phyloP scores from a whole-genome alignment of 2,888 invertebrate species.

The Dasypolia templi region DNA sequence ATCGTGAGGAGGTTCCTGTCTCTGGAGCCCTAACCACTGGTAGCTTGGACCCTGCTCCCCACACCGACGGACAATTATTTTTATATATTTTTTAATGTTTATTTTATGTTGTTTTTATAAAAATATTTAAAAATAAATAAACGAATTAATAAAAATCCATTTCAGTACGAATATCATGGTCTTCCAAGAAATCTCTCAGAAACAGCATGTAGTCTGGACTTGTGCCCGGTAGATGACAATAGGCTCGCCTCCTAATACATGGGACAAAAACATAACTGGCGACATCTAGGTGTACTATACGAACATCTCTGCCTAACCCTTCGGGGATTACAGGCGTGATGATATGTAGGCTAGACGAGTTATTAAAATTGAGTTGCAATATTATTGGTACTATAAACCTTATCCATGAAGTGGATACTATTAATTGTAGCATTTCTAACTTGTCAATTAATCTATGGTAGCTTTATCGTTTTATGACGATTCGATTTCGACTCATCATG shows the following conservation, averaged over 20 bases:
- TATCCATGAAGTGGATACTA: not conserved
- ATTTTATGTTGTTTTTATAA: too few relatives aligned
- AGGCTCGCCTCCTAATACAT: not conserved
- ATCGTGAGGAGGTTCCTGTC: too few relatives aligned
- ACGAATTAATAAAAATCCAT: not conserved
- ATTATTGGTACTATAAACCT: slow-evolving; percentile 2
- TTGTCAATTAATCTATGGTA: slow-evolving; percentile 7
- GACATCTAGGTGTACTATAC: not conserved
- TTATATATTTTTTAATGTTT: too few relatives aligned
- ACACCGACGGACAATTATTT: too few relatives aligned
- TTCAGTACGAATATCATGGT: not conserved
- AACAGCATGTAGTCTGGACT: not conserved
- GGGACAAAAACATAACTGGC: not conserved
- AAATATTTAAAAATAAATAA: too few relatives aligned
- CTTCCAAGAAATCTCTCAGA: not conserved
- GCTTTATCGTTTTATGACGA: slow-evolving; percentile 23
- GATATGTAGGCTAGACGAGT: not conserved
- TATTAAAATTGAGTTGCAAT: not conserved
- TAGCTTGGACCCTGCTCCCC: too few relatives aligned
- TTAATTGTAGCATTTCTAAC: not conserved
- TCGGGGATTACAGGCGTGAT: too few relatives aligned
- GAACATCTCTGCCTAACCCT: not conserved
- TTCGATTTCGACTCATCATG: not conserved
- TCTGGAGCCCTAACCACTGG: too few relatives aligned
- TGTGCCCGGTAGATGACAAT: not conserved